Evolutionary conservation across 2,113 vertebrate species (phyloP).

Genomic region (Malurus alboscapulatus): DNA sequence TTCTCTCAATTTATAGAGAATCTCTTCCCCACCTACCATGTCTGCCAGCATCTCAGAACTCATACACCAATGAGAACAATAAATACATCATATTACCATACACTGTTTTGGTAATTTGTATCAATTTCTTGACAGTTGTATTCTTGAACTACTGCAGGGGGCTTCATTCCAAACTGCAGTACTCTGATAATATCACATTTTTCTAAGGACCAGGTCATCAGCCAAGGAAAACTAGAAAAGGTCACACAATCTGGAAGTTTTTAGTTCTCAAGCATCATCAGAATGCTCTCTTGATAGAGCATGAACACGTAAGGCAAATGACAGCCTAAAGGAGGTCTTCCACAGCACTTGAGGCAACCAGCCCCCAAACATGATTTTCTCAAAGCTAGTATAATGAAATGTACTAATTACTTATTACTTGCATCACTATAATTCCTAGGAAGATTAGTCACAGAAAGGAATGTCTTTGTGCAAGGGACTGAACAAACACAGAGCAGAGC

Average conservation of each 20-base stretch:
- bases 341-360: neutral
- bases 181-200: neutral
- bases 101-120: neutral
- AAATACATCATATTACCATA: neutral
- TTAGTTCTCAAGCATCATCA: neutral
- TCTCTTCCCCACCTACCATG: neutral
- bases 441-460: constrained; percentile 66
- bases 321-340: neutral
- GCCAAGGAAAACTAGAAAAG: neutral
- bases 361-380: neutral
- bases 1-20: neutral
- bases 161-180: neutral
- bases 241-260: neutral
- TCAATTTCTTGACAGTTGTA: neutral
- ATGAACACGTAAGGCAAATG: neutral
- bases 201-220: neutral
- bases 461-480: constrained; percentile 44
- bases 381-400: neutral
- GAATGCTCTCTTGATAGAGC: neutral
- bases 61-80: neutral
- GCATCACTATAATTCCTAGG: constrained; percentile 57
- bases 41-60: neutral
- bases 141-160: neutral
- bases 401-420: constrained; percentile 58
- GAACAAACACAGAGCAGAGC: constrained; percentile 28